phyloP scores from a whole-genome alignment of 2,888 invertebrate genomes.

The Erpobdella octoculata region DNA sequence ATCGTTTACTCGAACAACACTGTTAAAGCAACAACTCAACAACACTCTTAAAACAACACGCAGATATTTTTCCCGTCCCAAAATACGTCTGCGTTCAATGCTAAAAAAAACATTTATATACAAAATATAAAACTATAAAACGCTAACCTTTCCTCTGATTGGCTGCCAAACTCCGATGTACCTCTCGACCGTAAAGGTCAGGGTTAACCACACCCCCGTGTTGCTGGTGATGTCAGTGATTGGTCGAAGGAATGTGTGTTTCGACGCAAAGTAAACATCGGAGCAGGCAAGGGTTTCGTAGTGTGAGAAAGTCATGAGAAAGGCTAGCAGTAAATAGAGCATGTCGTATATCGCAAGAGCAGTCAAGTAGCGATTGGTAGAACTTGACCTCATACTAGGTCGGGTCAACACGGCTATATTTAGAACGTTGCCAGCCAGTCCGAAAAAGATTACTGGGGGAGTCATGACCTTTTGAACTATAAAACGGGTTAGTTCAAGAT shows the following conservation, averaged over 20 bases:
- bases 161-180: constrained; percentile 71
- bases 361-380: constrained; percentile 59
- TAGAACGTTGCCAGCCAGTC: constrained; percentile 46
- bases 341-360: constrained; percentile 67
- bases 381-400: constrained; percentile 45
- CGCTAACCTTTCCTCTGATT: constrained; percentile 62
- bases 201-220: constrained; percentile 68
- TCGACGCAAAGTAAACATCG: constrained; percentile 23
- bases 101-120: too few relatives aligned
- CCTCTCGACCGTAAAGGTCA: constrained; percentile 68
- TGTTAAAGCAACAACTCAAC: background rate
- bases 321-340: constrained; percentile 61
- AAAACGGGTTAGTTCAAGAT: constrained; percentile 37
- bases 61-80: background rate
- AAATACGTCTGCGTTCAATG: background rate
- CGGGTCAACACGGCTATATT: constrained; percentile 48
- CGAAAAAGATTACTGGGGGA: constrained; percentile 44
- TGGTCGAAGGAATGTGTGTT: constrained; percentile 57
- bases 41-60: background rate
- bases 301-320: constrained; percentile 32
- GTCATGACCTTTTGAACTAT: constrained; percentile 43
- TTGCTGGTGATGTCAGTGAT: constrained; percentile 62
- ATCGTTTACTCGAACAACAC: background rate
- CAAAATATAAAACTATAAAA: too few relatives aligned
- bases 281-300: constrained; percentile 21